phyloP scores from a whole-genome alignment of 2,888 invertebrate genomes.

The Griposia aprilina region DNA sequence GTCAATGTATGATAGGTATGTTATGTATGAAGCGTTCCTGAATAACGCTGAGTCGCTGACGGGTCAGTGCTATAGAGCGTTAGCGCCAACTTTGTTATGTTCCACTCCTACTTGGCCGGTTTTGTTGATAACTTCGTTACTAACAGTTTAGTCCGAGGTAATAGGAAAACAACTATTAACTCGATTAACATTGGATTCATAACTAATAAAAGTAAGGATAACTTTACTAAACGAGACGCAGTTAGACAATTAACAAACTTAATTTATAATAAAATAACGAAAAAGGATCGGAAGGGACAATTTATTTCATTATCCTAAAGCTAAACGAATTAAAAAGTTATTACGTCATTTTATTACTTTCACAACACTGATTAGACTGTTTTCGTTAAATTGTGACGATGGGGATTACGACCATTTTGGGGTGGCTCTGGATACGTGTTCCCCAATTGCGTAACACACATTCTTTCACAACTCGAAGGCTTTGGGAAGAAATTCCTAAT shows the following conservation, averaged over 20 bases:
- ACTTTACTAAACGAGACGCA: slow-evolving; percentile 13
- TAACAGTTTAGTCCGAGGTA: not conserved
- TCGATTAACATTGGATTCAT: not conserved
- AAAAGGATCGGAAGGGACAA: slow-evolving; percentile 13
- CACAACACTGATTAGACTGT: slow-evolving; percentile 2
- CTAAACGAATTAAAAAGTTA: slow-evolving; percentile 29
- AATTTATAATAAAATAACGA: slow-evolving; percentile 24
- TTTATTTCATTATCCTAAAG: slow-evolving; percentile 28
- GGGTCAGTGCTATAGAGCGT: too few relatives aligned
- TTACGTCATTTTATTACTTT: slow-evolving; percentile 15
- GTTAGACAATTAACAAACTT: slow-evolving; percentile 16
- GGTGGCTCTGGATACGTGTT: not conserved
- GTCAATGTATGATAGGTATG: too few relatives aligned
- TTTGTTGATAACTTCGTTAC: not conserved
- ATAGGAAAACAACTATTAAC: slow-evolving; percentile 8
- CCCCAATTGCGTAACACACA: too few relatives aligned
- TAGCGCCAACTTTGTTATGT: too few relatives aligned
- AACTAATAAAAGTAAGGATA: slow-evolving; percentile 18
- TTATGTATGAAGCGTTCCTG: too few relatives aligned
- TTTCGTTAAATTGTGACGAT: not conserved
- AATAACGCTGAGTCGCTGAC: too few relatives aligned
- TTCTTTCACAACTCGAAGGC: too few relatives aligned
- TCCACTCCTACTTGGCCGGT: not conserved
- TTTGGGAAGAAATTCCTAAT: too few relatives aligned
- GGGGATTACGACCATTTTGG: not conserved